Percentiles rank a stretch among this genome's conserved stretches.
Conservation (phyloP, 2,888 invertebrate species). For the Ormia ochracea region DNA sequence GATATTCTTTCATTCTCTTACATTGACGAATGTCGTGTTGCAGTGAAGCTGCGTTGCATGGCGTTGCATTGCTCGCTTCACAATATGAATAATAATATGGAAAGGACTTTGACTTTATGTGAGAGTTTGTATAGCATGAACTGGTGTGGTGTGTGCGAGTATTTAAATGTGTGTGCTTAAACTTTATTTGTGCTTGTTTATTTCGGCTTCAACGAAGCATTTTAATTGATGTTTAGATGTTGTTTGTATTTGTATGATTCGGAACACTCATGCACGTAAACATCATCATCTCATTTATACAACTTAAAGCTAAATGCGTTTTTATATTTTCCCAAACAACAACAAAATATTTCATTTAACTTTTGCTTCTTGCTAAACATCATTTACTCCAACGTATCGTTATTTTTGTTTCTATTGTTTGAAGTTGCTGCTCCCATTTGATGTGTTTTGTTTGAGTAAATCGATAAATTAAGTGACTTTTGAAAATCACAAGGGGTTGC, state of each 20-base stretch:
- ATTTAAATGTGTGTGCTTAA: not conserved
- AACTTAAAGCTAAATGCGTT: slow-evolving; percentile 29
- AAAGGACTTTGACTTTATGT: slow-evolving; percentile 13
- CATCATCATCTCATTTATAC: slow-evolving; percentile 15
- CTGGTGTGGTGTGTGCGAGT: not conserved
- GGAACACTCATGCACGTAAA: not conserved
- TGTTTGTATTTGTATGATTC: no score
- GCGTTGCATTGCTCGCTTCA: not conserved
- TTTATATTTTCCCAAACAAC: not conserved
- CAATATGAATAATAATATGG: slow-evolving; percentile 9
- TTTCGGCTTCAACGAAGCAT: slow-evolving; percentile 41
- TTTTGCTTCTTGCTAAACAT: slow-evolving; percentile 27
- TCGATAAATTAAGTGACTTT: slow-evolving; percentile 61
- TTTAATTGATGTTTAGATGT: slow-evolving; percentile 59
- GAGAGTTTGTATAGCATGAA: not conserved
- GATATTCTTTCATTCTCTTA: slow-evolving; percentile 13
- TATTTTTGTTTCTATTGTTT: slow-evolving; percentile 1
- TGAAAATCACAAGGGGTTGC: slow-evolving; percentile 30
- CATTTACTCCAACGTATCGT: slow-evolving; percentile 5
- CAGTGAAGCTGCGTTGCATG: not conserved
- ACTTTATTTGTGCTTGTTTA: slow-evolving; percentile 45
- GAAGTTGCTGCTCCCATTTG: slow-evolving; percentile 13
- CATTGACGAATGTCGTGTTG: slow-evolving; percentile 4
- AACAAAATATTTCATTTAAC: slow-evolving; percentile 33
- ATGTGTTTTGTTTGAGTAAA: slow-evolving; percentile 48